Conservation (phyloP, 1,140 invertebrate species). For the Drosophila busckii region DNA sequence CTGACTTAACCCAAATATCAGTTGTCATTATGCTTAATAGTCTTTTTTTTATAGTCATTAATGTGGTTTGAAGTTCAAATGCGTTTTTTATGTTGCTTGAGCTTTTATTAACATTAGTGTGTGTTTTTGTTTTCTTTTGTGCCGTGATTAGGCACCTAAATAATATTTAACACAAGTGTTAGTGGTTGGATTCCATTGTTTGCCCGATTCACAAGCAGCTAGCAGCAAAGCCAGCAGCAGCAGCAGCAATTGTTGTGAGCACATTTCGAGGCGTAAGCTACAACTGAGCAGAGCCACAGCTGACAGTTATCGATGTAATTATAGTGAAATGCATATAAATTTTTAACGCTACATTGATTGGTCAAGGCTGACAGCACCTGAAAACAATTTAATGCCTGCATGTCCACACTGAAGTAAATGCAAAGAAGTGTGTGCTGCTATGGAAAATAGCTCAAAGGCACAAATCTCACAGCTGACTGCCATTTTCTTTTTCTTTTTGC, state of each 20-base stretch:
- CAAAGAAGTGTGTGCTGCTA: too few relatives aligned
- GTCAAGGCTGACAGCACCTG: constrained; percentile 24
- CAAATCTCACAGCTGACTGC: not conserved
- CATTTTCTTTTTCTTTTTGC: too few relatives aligned
- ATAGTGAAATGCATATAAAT: too few relatives aligned
- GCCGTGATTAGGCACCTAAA: constrained; percentile 27
- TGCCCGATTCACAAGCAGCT: too few relatives aligned
- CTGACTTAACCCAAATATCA: constrained; percentile 38
- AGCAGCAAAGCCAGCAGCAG: constrained; percentile 12
- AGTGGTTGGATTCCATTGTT: constrained; percentile 18
- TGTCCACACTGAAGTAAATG: not conserved
- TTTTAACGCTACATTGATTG: constrained; percentile 28
- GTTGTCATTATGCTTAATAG: constrained; percentile 57
- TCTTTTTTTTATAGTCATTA: constrained; percentile 49
- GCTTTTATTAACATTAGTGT: constrained; percentile 19
- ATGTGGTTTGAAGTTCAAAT: constrained; percentile 25
- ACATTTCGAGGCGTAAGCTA: too few relatives aligned
- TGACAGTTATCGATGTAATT: too few relatives aligned
- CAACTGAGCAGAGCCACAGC: too few relatives aligned
- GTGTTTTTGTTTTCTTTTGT: constrained; percentile 3
- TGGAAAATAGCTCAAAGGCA: not conserved
- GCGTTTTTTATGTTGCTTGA: constrained; percentile 44
- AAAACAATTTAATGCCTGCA: constrained; percentile 6
- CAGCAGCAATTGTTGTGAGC: too few relatives aligned
- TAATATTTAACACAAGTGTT: constrained; percentile 44